phyloP scores from a whole-genome alignment of 2,113 vertebrate species.

The Coregonus clupeaformis region DNA sequence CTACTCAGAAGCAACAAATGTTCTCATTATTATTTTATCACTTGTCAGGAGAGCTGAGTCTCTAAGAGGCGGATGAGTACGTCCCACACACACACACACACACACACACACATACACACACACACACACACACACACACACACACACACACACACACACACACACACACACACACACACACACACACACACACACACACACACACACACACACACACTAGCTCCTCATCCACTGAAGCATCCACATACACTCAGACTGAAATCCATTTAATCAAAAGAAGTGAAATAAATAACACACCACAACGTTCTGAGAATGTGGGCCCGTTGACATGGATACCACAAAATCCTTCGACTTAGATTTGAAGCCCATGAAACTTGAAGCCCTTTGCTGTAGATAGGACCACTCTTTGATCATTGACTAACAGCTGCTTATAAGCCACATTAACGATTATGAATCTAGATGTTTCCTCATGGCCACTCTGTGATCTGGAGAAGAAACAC shows the following conservation, averaged over 20 bases:
- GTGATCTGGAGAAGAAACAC: not conserved
- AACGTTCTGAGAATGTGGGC: not conserved
- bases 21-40: conserved; percentile 72
- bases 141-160: conserved; percentile 6
- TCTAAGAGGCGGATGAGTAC: conserved; percentile 32
- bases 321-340: not conserved
- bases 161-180: conserved; percentile 12
- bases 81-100: conserved; percentile 15
- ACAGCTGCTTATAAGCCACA: not conserved
- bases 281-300: not conserved
- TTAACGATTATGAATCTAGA: not conserved
- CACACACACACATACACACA: not conserved
- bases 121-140: conserved; percentile 1
- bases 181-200: conserved; percentile 1
- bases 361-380: not conserved
- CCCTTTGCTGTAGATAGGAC: not conserved
- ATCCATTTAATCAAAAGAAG: not conserved
- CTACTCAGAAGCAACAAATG: conserved; percentile 48
- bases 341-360: not conserved
- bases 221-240: not conserved
- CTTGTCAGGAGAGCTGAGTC: conserved; percentile 56
- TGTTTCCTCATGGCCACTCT: not conserved
- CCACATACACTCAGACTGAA: too few species aligned
- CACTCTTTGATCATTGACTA: not conserved
- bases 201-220: not conserved